These are phyloP conservation scores for Drosophila lacteicornis DNA, from an alignment of 1,140 invertebrate species.

Conservation along the genomic window DNA sequence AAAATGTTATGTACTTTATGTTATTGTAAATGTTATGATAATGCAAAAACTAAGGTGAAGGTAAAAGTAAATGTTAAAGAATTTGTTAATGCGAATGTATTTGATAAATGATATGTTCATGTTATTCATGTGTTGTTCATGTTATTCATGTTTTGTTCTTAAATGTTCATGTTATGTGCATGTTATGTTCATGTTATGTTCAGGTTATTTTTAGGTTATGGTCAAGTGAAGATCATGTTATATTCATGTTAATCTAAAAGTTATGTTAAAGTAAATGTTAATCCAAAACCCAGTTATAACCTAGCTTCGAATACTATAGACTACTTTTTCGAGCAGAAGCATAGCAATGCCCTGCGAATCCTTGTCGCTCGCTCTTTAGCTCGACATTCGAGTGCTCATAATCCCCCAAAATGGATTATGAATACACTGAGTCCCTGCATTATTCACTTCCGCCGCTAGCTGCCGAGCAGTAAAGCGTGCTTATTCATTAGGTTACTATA, in stretches of 20 bases:
- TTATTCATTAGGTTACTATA: conserved; percentile 38
- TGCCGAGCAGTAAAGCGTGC: conserved; percentile 8
- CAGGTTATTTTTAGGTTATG: neutral
- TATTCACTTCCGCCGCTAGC: conserved; percentile 2
- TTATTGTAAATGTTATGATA: too few relatives aligned
- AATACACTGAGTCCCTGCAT: conserved; percentile 9
- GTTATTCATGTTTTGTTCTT: too few relatives aligned
- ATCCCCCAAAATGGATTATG: conserved; percentile 3
- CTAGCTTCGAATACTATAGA: neutral
- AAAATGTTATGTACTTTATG: neutral
- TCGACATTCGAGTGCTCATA: neutral
- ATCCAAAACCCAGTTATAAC: too few relatives aligned
- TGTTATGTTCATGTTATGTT: neutral
- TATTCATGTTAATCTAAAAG: too few relatives aligned
- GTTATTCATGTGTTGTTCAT: too few relatives aligned
- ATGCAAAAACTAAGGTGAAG: neutral
- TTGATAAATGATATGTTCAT: too few relatives aligned
- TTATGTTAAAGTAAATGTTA: too few relatives aligned
- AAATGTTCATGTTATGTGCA: neutral
- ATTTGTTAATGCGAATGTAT: too few relatives aligned
- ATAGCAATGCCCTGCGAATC: neutral
- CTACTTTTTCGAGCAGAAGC: too few relatives aligned
- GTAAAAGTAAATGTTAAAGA: too few relatives aligned
- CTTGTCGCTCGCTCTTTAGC: too few relatives aligned
- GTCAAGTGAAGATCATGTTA: too few relatives aligned